These are phyloP conservation scores for Dryobates pubescens DNA, from an alignment of 2,797 vertebrate species.

Conservation along the genomic window DNA sequence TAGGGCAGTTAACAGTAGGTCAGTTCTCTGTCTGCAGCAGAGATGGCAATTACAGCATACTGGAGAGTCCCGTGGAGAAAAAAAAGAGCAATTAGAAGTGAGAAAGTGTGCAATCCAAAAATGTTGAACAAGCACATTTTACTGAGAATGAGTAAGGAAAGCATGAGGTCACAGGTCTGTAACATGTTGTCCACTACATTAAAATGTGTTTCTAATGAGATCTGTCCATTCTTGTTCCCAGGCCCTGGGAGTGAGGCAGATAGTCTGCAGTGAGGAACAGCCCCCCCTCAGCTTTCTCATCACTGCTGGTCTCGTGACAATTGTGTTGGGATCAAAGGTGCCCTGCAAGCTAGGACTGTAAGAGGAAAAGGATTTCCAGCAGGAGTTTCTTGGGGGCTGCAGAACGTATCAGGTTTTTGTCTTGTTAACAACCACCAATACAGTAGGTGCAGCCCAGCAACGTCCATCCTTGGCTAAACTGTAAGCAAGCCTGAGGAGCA, in stretches of 20 bases:
- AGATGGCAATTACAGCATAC: neutral
- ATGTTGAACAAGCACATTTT: neutral
- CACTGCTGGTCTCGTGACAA: neutral
- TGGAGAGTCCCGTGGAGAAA: neutral
- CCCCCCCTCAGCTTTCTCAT: neutral
- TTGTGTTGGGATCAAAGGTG: fast-evolving
- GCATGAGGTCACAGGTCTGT: neutral
- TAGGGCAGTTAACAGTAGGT: neutral
- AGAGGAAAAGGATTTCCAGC: neutral
- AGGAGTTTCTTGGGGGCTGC: neutral
- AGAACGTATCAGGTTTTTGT: neutral
- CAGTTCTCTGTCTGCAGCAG: neutral
- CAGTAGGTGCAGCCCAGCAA: neutral
- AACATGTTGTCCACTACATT: neutral
- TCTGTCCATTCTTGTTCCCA: neutral
- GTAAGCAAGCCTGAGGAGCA: neutral
- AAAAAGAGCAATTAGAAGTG: constrained; percentile 23
- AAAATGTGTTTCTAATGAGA: neutral
- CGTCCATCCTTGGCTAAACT: neutral
- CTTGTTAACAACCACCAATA: neutral
- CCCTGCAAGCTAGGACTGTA: neutral
- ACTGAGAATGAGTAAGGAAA: neutral
- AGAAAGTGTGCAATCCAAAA: constrained; percentile 8
- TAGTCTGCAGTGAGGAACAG: neutral
- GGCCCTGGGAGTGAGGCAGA: neutral